Base-by-base conservation (phyloP, 2,888 invertebrate genomes). In the Andrena flavipes region DNA sequence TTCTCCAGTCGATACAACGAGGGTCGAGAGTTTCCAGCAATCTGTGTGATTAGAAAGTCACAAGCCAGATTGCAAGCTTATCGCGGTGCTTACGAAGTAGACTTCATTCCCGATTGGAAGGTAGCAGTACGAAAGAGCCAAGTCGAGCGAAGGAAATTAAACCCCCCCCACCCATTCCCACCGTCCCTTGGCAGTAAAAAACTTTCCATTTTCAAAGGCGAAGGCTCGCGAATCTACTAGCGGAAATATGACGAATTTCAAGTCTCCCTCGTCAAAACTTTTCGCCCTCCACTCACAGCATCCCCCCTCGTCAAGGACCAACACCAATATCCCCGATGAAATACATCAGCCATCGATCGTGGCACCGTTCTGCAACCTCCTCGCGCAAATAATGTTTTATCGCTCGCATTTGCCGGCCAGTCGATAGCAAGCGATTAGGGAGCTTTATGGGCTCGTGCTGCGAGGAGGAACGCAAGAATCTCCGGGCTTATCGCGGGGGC, bases 371-470 rank as follows among this genome's bases (percentile, higher is more conserved):
- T 56, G 72, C 72, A 68, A 62, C 65, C 49, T 54, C 62, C 72
- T 29, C 42, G 67, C 68, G 71, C 68, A 72, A 71, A 83, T 82
- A 81, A 82, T 89, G 51, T 60, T 86, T 82, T 80, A 82, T 80
- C 80, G 72, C 6, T 64, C 60, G 69, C 84, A 62, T 81, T 78
- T 65, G 68, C 68, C 49, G 60, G 63, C 63, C 48, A 64, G 80
- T 71, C 84, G 84, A 87, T 87, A 76, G 84, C 73, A 64, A 75
- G 20, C 89, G 89, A 88, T 88, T 87, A 85, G 76, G 73, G 67
- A 80, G 76, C 70, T 88, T 88, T 88, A 88, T 87, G 87, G 83
- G 42, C 62, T 54, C 70, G 67, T 82, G 67, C 69, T 64, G 69
- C 64, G 35, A 64, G 70, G 65, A 70, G 73, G 76, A 75, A 70